Base-by-base conservation (phyloP, 2,888 invertebrate species). In the Baronia brevicornis region DNA sequence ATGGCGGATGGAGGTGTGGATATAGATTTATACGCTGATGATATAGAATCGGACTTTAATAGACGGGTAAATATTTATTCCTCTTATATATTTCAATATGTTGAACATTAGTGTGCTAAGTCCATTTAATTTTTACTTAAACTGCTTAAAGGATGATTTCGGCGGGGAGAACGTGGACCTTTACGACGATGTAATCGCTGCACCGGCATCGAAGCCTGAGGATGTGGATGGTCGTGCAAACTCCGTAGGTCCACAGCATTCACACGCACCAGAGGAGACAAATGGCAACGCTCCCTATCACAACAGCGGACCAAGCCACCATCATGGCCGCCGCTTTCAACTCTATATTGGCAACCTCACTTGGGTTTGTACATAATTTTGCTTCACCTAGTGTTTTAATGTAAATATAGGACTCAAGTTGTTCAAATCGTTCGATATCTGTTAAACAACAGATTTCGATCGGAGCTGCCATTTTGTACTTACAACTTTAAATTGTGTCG, bases 301-400 rank as follows among this genome's bases (percentile, higher is more conserved):
- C 70, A 91, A 90, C 77, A 86, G 89, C 70, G 89, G 89, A 50
- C 89, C 90, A 60, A 89, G 86, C 61, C 90, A 91, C 44, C 91
- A 90, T 64, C 91, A 92, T 51, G 91, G 91, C 77, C 88, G 95
- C 60, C 89, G 94, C 61, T 93, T 93, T 72, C 96, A 97, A 72
- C 88, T 97, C 24, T 99, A 99, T 84, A 92, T 99, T 62, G 98
- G 98, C 60, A 99, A 99, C 85, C 89, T 99, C 50, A 97, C 98
- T 56, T 99, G 99, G 98, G 96, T 96, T 89, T 85, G 89, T 79
- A 82, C 74, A 54, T 60, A 56, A 77, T 68, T 78, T 72, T 78
- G 50, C 52, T 51, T 77, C 55, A 61, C 60, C 54, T 73, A 69
- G 62, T 55, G 56, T 41, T 38, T 50, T 69, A 60, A 62, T 80